Base-by-base conservation (phyloP, 2,797 vertebrate species). In the Anas flavirostris region DNA sequence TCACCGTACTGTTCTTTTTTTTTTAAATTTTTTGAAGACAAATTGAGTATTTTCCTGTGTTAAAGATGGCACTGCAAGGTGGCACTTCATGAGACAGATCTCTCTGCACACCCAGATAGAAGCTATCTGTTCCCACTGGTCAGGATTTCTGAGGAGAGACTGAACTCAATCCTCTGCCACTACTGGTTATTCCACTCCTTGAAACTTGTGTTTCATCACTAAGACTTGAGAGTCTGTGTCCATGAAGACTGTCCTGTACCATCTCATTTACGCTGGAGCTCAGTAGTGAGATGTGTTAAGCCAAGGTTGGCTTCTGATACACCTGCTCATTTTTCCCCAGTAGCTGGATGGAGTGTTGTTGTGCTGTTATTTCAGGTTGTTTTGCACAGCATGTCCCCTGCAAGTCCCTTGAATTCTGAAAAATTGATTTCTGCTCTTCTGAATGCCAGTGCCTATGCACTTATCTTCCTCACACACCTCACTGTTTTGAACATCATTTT, bases 271-370 rank as follows among this genome's bases (percentile, higher is more conserved):
- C 28, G 4, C 56, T 81, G 78, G 9, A 53, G 31, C 70, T 70
- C 9, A 22, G 4, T 22, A 7, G 0, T 3, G 48, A 41, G 52
- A 2, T 43, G 43, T 29, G 26, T 52, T 46, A 0, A 72, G 46
- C 66, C 28, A 19, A 6, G n/a, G 67, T 13, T n/a, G 7, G 58
- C 4, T 53, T 52, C 63, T 46, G n/a, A 44, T 18, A 33, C 2
- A 53, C 13, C 19, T 12, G 18, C 53, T 55, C 2, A 4, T 52
- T 44, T 44, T 58, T 58, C 37, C 8, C 55, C 33, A 9, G 17
- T 28, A 13, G 26, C 14, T 59, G 78, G 12, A 29, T 43, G 53
- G 25, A 59, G 19, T 7, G 21, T 50, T 62, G 39, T 41, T 60
- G 10, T 48, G 37, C 46, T 52, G 64, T 41, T 75, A 9, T 53